phyloP scores from a whole-genome alignment of 2,113 vertebrate species.

The Ceyx margarethae region DNA sequence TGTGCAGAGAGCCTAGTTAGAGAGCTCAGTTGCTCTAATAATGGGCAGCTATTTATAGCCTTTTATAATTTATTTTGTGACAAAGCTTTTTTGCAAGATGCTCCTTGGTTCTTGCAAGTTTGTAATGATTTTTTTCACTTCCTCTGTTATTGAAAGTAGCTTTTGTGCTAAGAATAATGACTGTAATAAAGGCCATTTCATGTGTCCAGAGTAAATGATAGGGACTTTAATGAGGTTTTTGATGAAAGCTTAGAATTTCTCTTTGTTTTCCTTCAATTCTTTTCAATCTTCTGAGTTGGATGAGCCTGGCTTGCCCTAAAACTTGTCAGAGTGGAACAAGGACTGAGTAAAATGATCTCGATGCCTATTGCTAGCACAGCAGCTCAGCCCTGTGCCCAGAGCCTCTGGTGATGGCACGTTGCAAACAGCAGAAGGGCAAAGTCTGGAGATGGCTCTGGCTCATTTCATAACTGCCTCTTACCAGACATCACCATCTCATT shows the following conservation, averaged over 20 bases:
- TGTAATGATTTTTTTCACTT: conserved; percentile 35
- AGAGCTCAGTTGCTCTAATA: conserved; percentile 6
- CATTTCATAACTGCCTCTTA: background rate
- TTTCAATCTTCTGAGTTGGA: background rate
- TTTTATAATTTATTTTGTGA: conserved; percentile 30
- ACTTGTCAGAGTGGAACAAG: background rate
- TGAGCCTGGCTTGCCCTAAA: background rate
- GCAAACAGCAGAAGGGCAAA: background rate
- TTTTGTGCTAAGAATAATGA: conserved; percentile 23
- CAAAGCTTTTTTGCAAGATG: conserved; percentile 35
- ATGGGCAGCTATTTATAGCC: conserved; percentile 51
- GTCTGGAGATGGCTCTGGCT: background rate
- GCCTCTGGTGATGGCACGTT: background rate
- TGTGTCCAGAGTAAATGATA: background rate
- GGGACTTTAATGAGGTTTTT: background rate
- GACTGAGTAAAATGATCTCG: background rate
- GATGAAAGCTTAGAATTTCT: background rate
- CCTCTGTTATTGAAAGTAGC: conserved; percentile 27
- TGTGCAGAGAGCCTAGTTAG: background rate
- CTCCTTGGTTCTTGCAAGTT: conserved; percentile 25
- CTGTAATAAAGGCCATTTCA: background rate
- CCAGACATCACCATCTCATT: background rate
- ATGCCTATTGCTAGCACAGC: background rate
- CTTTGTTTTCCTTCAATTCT: conserved; percentile 7
- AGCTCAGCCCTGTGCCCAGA: background rate